Evolutionary conservation across 2,888 invertebrate genomes (phyloP).

Genomic region (Cephus pulcher): DNA sequence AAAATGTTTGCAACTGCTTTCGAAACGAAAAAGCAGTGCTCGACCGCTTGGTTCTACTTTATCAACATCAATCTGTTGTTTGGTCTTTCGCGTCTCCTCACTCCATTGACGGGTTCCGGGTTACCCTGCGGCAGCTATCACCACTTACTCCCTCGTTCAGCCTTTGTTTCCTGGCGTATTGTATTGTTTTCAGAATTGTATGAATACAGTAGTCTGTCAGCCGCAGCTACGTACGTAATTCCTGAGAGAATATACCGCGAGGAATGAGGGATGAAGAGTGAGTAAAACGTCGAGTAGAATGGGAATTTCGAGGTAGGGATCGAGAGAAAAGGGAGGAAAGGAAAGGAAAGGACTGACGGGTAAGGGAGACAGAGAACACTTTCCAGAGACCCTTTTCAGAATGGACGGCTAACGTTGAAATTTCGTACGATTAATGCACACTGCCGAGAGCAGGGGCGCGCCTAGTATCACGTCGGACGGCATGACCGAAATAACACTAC

Average conservation of each 20-base stretch:
- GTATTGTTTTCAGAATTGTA: conserved; percentile 48
- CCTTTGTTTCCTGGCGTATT: conserved; percentile 38
- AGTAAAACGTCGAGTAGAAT: background rate
- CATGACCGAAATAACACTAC: background rate
- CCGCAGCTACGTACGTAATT: conserved; percentile 33
- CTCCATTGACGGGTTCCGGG: background rate
- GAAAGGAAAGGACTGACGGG: background rate
- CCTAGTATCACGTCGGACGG: background rate
- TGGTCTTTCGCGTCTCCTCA: background rate
- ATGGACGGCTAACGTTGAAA: conserved; percentile 26
- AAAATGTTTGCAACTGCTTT: background rate
- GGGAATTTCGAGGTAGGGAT: background rate
- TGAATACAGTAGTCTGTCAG: conserved; percentile 40
- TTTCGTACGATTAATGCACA: conserved; percentile 11
- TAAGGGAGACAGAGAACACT: conserved; percentile 25
- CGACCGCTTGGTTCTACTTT: background rate
- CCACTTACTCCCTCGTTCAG: conserved; percentile 7
- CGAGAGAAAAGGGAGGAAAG: background rate
- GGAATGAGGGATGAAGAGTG: background rate
- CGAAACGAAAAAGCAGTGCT: background rate
- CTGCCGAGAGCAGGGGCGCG: background rate
- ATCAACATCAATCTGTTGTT: conserved; percentile 5
- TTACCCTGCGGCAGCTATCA: background rate
- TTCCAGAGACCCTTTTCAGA: conserved; percentile 33
- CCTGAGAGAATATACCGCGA: background rate